Conservation (phyloP, 2,888 invertebrate genomes). For the Steinernema hermaphroditum region DNA sequence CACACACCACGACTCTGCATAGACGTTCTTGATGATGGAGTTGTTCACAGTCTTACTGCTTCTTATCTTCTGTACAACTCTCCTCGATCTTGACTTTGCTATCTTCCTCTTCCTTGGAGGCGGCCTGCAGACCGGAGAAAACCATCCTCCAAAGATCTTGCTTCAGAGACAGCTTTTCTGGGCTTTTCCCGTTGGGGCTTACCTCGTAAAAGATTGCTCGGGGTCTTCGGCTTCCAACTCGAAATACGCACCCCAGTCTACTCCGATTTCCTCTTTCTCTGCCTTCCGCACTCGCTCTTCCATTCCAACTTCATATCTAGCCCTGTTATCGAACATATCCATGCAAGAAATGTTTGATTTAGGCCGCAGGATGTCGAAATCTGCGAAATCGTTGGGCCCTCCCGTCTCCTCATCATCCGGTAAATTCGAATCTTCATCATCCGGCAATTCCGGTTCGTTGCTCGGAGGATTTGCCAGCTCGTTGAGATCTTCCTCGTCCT, state of each 20-base stretch:
- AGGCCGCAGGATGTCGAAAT: background rate
- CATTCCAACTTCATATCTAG: background rate
- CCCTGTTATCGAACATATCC: background rate
- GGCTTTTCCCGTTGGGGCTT: conserved; percentile 5
- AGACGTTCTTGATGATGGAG: background rate
- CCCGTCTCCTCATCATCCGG: background rate
- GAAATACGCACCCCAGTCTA: background rate
- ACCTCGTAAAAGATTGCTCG: background rate
- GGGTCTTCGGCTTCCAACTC: background rate
- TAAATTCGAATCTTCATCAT: conserved; percentile 12
- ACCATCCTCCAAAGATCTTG: background rate
- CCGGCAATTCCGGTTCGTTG: conserved; percentile 31
- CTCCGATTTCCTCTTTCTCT: background rate
- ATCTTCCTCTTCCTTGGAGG: background rate
- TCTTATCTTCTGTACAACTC: background rate
- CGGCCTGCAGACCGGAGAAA: background rate
- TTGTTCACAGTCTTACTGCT: background rate
- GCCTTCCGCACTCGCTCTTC: background rate
- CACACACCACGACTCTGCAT: background rate
- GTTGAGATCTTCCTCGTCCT: conserved; percentile 27
- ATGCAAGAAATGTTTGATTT: background rate
- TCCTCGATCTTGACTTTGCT: background rate
- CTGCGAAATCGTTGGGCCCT: background rate
- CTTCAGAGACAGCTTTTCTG: background rate
- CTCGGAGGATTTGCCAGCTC: background rate